Evolutionary conservation across 1,140 invertebrate species (phyloP).

Genomic region (Cecropterus lyciades): DNA sequence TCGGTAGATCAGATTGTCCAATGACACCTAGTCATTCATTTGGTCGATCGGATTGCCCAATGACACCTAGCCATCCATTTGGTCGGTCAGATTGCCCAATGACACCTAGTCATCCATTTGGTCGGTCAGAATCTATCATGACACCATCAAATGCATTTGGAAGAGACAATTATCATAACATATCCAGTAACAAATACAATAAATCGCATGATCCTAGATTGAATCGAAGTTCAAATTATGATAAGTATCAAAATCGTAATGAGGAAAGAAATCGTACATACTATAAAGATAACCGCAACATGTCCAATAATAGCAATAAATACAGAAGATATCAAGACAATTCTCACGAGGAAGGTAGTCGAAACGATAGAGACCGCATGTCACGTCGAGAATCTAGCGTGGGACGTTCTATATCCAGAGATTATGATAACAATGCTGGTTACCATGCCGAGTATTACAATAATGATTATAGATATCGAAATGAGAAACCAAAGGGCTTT

Average conservation of each 20-base stretch:
- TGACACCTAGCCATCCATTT: constrained; percentile 50
- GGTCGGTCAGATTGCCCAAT: constrained; percentile 41
- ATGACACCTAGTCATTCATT: constrained; percentile 50
- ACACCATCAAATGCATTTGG: constrained; percentile 31
- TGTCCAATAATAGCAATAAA: constrained; percentile 39
- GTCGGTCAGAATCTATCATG: constrained; percentile 39
- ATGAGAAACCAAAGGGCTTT: constrained; percentile 39
- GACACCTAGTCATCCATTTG: constrained; percentile 51
- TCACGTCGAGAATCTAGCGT: constrained; percentile 46
- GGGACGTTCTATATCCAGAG: constrained; percentile 45
- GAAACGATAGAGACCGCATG: constrained; percentile 42
- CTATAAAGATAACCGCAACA: constrained; percentile 39
- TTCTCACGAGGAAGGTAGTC: constrained; percentile 43
- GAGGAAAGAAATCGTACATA: constrained; percentile 38
- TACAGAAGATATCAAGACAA: constrained; percentile 46
- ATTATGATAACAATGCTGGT: constrained; percentile 8
- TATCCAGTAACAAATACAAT: constrained; percentile 23
- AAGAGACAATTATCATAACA: constrained; percentile 45
- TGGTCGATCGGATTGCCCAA: constrained; percentile 44
- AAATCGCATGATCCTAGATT: constrained; percentile 59
- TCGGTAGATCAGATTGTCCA: constrained; percentile 48
- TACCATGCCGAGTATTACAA: constrained; percentile 5
- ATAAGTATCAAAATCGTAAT: constrained; percentile 42
- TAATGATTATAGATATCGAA: constrained; percentile 40
- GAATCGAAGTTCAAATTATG: constrained; percentile 56